Percentiles rank a stretch among this genome's conserved stretches.
Evolutionary conservation across 2,113 vertebrate genomes (phyloP).

Genomic region (Orycteropus afer): DNA sequence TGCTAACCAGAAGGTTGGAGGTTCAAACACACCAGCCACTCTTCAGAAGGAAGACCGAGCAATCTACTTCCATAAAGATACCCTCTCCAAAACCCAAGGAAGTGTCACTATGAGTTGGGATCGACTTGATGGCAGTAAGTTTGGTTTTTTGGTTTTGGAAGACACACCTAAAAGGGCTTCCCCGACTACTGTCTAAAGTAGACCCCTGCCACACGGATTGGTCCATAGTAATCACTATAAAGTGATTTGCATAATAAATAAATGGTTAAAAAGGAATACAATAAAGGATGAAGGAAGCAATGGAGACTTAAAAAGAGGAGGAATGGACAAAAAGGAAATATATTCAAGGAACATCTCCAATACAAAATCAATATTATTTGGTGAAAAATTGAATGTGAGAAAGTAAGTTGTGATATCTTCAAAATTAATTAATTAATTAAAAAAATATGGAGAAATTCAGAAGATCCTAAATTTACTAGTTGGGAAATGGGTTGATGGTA

Average conservation of each 20-base stretch:
- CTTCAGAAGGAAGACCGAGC: no score
- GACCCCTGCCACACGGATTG: background rate
- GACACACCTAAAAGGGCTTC: accelerated
- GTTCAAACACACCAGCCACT: no score
- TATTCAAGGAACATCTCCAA: background rate
- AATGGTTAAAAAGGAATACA: background rate
- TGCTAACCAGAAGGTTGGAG: no score
- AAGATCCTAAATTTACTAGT: background rate
- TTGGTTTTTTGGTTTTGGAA: no score
- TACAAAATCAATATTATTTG: background rate
- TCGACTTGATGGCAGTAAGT: no score
- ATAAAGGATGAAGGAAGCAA: background rate
- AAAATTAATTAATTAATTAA: background rate
- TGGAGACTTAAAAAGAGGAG: background rate
- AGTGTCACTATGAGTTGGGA: no score
- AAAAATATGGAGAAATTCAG: background rate
- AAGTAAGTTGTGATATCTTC: background rate
- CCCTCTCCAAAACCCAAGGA: no score
- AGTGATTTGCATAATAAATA: background rate
- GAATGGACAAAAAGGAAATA: background rate
- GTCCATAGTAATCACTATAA: accelerated
- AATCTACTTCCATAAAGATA: no score
- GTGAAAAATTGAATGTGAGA: background rate
- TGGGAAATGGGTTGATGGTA: background rate
- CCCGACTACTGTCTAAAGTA: background rate